phyloP scores from a whole-genome alignment of 2,888 invertebrate species.

The Sesia apiformis region DNA sequence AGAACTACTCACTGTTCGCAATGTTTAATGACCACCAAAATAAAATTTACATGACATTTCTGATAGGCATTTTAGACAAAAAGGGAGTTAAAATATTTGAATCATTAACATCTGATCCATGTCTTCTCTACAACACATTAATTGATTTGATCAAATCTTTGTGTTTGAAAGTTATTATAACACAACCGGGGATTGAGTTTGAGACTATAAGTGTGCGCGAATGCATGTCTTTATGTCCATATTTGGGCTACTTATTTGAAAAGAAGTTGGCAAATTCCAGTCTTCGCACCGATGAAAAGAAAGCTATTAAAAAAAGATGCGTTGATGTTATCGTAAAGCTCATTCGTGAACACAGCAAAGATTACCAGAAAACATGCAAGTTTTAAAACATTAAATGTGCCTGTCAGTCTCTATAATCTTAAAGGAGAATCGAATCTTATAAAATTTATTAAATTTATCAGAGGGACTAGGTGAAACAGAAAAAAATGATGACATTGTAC shows the following conservation, averaged over 20 bases:
- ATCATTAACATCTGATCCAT: background rate
- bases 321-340: background rate
- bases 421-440: background rate
- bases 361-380: background rate
- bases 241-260: background rate
- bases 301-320: too few relatives aligned
- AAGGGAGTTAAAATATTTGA: background rate
- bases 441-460: background rate
- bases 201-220: background rate
- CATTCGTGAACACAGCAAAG: background rate
- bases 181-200: background rate
- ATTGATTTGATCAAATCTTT: background rate
- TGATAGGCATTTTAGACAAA: background rate
- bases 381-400: background rate
- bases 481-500: background rate
- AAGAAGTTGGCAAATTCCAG: background rate
- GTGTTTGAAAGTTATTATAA: background rate
- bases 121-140: background rate
- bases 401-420: background rate
- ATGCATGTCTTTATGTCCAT: background rate
- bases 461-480: background rate
- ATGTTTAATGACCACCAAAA: too few relatives aligned
- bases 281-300: background rate
- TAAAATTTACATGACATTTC: slow-evolving; percentile 8
- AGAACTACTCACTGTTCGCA: too few relatives aligned